phyloP scores from a whole-genome alignment of 2,797 vertebrate genomes.

The Sebastiscus tertius region DNA sequence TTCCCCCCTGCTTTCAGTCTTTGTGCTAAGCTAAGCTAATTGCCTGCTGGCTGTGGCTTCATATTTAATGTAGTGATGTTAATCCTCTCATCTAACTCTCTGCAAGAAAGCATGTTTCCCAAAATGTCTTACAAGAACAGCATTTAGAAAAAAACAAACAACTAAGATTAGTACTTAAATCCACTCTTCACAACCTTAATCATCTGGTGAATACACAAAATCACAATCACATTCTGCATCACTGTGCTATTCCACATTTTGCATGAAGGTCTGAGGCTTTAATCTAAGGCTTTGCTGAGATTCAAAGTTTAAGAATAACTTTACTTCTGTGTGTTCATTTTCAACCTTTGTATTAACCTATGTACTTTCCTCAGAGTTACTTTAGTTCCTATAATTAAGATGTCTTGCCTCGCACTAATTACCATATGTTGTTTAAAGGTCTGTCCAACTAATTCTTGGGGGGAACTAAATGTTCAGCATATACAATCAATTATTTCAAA shows the following conservation, averaged over 20 bases:
- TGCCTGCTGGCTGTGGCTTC: not conserved
- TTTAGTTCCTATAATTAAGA: conserved; percentile 65
- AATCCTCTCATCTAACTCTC: not conserved
- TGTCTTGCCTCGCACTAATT: conserved; percentile 56
- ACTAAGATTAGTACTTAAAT: not conserved
- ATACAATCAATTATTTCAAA: conserved; percentile 62
- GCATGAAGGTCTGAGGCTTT: not conserved
- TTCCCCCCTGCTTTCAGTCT: not conserved
- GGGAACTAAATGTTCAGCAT: conserved; percentile 53
- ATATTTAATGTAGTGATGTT: not conserved
- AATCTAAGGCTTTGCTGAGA: not conserved
- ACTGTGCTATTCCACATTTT: not conserved
- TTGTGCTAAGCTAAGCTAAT: not conserved
- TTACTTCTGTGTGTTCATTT: conserved; percentile 25
- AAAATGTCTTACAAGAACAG: not conserved
- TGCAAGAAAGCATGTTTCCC: not conserved
- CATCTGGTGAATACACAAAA: not conserved
- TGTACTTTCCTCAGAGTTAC: conserved; percentile 49
- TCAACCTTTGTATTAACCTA: conserved; percentile 47
- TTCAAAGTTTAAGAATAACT: conserved; percentile 43
- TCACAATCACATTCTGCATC: not conserved
- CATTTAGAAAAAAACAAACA: not conserved
- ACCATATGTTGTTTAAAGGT: conserved; percentile 61
- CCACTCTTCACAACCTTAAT: not conserved
- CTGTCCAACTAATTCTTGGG: conserved; percentile 43